These are phyloP conservation scores for Probosciger aterrimus DNA, from an alignment of 2,113 vertebrate species.

Conservation along the genomic window DNA sequence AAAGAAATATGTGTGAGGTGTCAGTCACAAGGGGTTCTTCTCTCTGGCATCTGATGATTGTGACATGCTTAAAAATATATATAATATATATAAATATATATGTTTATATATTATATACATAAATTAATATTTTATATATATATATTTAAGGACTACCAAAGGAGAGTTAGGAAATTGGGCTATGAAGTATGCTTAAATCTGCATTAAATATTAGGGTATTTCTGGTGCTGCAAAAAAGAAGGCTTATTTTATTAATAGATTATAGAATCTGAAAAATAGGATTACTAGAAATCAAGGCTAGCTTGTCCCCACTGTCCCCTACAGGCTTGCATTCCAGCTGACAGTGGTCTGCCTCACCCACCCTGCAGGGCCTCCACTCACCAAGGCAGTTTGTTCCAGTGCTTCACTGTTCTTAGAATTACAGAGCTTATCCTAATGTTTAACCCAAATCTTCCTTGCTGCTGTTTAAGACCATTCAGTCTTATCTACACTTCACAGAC, in stretches of 20 bases:
- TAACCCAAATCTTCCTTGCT: conserved; percentile 6
- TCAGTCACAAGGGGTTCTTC: background rate
- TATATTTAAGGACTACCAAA: background rate
- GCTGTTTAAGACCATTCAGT: background rate
- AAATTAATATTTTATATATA: background rate
- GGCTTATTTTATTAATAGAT: background rate
- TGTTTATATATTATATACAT: background rate
- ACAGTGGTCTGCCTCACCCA: background rate
- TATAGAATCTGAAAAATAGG: background rate
- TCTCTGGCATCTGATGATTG: background rate
- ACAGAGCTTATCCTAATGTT: background rate
- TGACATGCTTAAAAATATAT: background rate
- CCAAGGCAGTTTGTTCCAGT: background rate
- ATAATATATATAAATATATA: background rate
- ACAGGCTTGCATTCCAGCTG: background rate
- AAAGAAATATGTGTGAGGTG: background rate
- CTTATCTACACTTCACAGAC: conserved; percentile 6
- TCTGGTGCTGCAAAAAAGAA: background rate
- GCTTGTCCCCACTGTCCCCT: background rate
- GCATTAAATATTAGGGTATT: background rate
- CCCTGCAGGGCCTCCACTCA: background rate
- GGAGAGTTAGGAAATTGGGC: background rate
- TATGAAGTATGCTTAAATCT: background rate
- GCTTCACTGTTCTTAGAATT: background rate
- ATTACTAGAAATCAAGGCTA: background rate